Percentiles rank a stretch among this genome's conserved stretches.
phyloP scores from a whole-genome alignment of 2,113 vertebrate genomes.

The Phrynosoma platyrhinos region DNA sequence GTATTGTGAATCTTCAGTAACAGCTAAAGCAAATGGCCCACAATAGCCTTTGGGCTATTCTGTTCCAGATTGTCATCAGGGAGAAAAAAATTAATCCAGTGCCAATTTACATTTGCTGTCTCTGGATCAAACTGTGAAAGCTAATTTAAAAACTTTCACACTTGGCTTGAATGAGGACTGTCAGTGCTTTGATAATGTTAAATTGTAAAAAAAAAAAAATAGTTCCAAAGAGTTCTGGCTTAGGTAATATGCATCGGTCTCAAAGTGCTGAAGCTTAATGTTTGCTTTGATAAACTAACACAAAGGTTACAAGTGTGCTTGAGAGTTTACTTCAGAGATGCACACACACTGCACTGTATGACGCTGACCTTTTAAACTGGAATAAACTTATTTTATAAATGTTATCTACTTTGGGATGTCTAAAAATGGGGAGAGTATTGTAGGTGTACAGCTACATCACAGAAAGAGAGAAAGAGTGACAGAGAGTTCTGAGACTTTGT shows the following conservation, averaged over 20 bases:
- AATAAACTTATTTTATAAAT: slow-evolving; percentile 12
- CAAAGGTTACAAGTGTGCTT: slow-evolving; percentile 47
- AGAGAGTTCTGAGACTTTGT: neutral
- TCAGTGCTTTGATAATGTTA: slow-evolving; percentile 76
- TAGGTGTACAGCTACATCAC: too few relatives aligned
- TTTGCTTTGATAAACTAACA: slow-evolving; percentile 63
- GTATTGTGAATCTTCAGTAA: slow-evolving; percentile 69
- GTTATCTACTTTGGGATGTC: neutral
- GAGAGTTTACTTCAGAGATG: slow-evolving; percentile 32
- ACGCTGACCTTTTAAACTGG: slow-evolving; percentile 5
- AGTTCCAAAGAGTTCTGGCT: slow-evolving; percentile 65
- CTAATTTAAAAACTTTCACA: slow-evolving; percentile 85
- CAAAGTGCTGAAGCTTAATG: slow-evolving; percentile 51
- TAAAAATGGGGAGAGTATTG: neutral
- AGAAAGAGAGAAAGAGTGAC: neutral
- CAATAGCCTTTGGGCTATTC: slow-evolving; percentile 79
- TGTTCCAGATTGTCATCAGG: slow-evolving; percentile 61
- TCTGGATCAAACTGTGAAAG: slow-evolving; percentile 84
- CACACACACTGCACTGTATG: neutral
- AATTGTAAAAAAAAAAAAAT: slow-evolving; percentile 70
- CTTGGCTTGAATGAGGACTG: slow-evolving; percentile 81
- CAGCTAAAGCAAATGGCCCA: slow-evolving; percentile 75
- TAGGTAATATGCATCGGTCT: slow-evolving; percentile 71
- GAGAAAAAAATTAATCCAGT: slow-evolving; percentile 76
- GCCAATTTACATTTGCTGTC: slow-evolving; percentile 80